These are phyloP conservation scores for Ochropleura plecta DNA, from an alignment of 2,888 invertebrate species.

Conservation along the genomic window DNA sequence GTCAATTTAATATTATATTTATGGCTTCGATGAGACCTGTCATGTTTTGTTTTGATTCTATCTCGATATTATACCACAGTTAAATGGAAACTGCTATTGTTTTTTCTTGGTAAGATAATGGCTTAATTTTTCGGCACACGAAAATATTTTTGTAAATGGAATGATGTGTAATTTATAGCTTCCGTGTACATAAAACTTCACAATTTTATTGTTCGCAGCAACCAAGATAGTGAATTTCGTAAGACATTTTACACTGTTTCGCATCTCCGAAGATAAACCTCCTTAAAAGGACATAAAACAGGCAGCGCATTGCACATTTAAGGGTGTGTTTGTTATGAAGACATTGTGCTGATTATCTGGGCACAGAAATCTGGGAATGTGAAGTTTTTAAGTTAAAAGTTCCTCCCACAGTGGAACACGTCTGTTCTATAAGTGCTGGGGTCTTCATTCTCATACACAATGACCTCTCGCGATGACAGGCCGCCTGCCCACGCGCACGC, in stretches of 20 bases:
- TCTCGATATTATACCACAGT: slow-evolving; percentile 22
- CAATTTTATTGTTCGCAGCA: slow-evolving; percentile 40
- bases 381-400: slow-evolving; percentile 56
- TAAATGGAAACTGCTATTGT: slow-evolving; percentile 16
- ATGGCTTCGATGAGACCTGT: slow-evolving; percentile 44
- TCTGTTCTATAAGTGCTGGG: slow-evolving; percentile 73
- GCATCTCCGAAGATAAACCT: slow-evolving; percentile 53
- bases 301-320: slow-evolving; percentile 46
- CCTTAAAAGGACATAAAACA: slow-evolving; percentile 63
- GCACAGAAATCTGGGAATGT: slow-evolving; percentile 55
- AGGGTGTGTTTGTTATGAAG: slow-evolving; percentile 59
- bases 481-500: slow-evolving; percentile 85
- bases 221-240: slow-evolving; percentile 39
- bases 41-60: slow-evolving; percentile 50
- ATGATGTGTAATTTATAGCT: slow-evolving; percentile 38
- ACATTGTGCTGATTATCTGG: slow-evolving; percentile 50
- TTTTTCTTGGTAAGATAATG: slow-evolving; percentile 18
- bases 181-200: slow-evolving; percentile 28
- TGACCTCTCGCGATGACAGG: slow-evolving; percentile 88
- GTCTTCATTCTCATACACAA: slow-evolving; percentile 80
- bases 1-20: slow-evolving; percentile 62
- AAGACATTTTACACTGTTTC: slow-evolving; percentile 48
- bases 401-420: slow-evolving; percentile 69
- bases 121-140: slow-evolving; percentile 3
- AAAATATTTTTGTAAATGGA: slow-evolving; percentile 14